A percentile compares a stretch with the other conserved stretches of the same genome.
Conservation (phyloP, 2,888 invertebrate genomes). For the Caprella mutica region DNA sequence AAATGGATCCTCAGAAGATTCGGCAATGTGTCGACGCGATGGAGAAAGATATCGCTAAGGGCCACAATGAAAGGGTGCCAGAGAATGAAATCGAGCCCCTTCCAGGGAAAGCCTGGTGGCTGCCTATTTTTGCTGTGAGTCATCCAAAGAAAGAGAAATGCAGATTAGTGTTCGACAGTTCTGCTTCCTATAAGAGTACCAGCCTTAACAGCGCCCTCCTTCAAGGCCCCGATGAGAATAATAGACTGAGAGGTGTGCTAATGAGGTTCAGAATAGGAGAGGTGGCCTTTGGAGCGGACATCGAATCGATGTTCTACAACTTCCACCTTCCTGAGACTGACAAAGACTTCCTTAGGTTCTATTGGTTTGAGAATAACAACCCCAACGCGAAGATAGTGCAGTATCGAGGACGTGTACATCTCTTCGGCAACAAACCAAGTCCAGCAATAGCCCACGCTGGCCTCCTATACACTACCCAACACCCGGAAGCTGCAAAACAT, state of each 20-base stretch:
- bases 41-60: neutral
- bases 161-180: neutral
- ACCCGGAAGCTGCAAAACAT: too few relatives aligned
- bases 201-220: neutral
- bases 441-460: neutral
- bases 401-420: neutral
- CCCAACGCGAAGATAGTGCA: neutral
- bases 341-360: neutral
- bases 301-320: neutral
- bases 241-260: neutral
- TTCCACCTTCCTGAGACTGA: neutral
- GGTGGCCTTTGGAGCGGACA: neutral
- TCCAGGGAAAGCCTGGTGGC: too few relatives aligned
- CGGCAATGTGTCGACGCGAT: neutral
- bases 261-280: neutral
- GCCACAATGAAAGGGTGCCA: neutral
- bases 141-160: slow-evolving; percentile 1
- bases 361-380: neutral
- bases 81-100: neutral
- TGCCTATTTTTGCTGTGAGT: neutral
- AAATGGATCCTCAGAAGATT: neutral
- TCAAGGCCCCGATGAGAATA: slow-evolving; percentile 5
- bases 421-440: neutral
- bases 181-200: neutral
- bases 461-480: too few relatives aligned